A percentile compares a stretch with the other conserved stretches of the same genome.
phyloP scores from a whole-genome alignment of 1,140 invertebrate species.

The Orchesella cincta region DNA sequence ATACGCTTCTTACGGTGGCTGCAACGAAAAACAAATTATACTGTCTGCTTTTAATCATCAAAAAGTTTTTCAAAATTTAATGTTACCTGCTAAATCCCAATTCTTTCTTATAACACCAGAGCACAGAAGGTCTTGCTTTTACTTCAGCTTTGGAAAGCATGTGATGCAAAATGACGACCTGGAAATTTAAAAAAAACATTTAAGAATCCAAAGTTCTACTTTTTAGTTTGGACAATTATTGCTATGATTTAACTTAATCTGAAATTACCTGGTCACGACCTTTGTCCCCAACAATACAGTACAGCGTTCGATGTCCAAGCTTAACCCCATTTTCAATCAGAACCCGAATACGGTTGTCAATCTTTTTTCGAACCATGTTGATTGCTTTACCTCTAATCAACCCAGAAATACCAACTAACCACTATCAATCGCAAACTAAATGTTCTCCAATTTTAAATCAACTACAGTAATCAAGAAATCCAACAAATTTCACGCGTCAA shows the following conservation, averaged over 20 bases:
- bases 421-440: neutral
- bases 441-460: no score
- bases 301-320: constrained; percentile 85
- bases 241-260: constrained; percentile 7
- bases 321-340: constrained; percentile 97
- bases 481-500: no score
- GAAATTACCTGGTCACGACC: constrained; percentile 82
- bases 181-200: constrained; percentile 31
- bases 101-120: constrained; percentile 99
- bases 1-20: constrained; percentile 93
- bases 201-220: neutral
- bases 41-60: neutral
- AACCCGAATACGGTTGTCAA: constrained; percentile 92
- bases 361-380: constrained; percentile 86
- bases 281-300: constrained; percentile 94
- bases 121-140: constrained; percentile 84
- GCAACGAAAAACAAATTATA: constrained; percentile 50
- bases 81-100: constrained; percentile 84
- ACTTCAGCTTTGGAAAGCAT: constrained; percentile 93
- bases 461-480: no score
- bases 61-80: neutral
- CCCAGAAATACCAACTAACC: neutral
- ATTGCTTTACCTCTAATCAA: neutral
- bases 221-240: neutral
- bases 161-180: constrained; percentile 95